These are phyloP conservation scores for Hirundichthys speculiger DNA, from an alignment of 2,113 vertebrate species.

Conservation along the genomic window DNA sequence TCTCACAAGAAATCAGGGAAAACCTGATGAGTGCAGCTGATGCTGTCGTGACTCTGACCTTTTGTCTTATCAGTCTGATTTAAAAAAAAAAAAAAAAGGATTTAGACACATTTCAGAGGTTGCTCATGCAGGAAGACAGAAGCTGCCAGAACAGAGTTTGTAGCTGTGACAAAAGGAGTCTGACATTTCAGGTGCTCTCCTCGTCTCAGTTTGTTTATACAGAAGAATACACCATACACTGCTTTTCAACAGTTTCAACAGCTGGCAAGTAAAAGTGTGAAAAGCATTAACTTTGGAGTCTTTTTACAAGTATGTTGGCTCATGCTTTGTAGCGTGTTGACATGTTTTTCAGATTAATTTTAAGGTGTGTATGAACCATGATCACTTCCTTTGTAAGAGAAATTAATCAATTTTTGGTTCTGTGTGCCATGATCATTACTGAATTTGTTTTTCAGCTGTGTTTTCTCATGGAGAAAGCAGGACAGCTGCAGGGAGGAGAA, in stretches of 20 bases:
- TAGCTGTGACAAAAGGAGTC: neutral
- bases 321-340: too few species aligned
- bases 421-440: neutral
- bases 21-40: neutral
- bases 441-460: neutral
- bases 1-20: neutral
- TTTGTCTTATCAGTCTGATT: conserved; percentile 45
- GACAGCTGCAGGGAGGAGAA: neutral
- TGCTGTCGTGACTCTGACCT: conserved; percentile 24
- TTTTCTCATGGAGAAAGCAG: neutral
- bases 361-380: too few species aligned
- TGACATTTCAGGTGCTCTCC: neutral
- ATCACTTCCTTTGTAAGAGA: too few species aligned
- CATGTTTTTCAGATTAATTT: too few species aligned
- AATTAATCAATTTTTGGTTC: neutral
- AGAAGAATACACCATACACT: neutral
- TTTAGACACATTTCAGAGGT: conserved; percentile 5
- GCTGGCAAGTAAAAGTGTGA: neutral
- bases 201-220: neutral
- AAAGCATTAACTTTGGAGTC: neutral
- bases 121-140: neutral
- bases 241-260: too few species aligned
- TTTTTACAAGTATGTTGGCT: neutral
- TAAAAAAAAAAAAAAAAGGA: neutral
- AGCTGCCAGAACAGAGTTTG: neutral